Base-by-base conservation (phyloP, 2,113 vertebrate species). In the Spea multiplicata region DNA sequence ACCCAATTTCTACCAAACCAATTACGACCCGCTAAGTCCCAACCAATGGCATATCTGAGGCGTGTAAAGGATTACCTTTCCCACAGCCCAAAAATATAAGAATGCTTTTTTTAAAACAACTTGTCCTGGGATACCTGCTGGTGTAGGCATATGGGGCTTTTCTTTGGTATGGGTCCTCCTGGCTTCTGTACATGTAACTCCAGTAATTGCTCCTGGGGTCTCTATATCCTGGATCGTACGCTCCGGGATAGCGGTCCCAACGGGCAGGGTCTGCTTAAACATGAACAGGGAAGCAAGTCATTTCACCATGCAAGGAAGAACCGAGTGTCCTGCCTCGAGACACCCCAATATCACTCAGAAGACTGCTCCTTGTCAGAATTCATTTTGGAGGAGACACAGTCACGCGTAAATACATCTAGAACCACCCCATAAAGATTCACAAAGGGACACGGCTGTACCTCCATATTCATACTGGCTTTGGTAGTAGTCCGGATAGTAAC, bases 401-500 rank as follows among this genome's bases (percentile, higher is more conserved):
- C 30, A 30, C 30, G 2, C 30, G 30, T 30, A 30, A 30, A 30
- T 30, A 30, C 30, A 30, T 2, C 30, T 30, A 30, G 30, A 30
- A 30, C 30, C 30, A 30, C 30, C 30, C 2, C 1, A 30, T 30
- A 30, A 30, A 30, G 30, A 30, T 30, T 30, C 30, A 30, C 30
- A 30, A 30, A 30, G 1, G 30, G 30, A 30, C 30, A 71, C 77
- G 47, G 2, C 6, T 52, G 6, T 80, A 92, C 92, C 91, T 88
- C 85, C 87, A 0, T 92, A 95, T 65, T 95, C 91, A 59, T 94
- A 95, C 0, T 91, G 93, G 78, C 89, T 85, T 14, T 94, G 84
- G 82, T 92, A 90, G 71, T 95, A 97, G 47, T 90, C 89, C 76
- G 91, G 84, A 84, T 96, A 98, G 89, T 96, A 96, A 47, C 94